Evolutionary conservation across 2,113 vertebrate species (phyloP), one percentile per base, ranked within the genome.

Genomic region (Tor tambroides): DNA sequence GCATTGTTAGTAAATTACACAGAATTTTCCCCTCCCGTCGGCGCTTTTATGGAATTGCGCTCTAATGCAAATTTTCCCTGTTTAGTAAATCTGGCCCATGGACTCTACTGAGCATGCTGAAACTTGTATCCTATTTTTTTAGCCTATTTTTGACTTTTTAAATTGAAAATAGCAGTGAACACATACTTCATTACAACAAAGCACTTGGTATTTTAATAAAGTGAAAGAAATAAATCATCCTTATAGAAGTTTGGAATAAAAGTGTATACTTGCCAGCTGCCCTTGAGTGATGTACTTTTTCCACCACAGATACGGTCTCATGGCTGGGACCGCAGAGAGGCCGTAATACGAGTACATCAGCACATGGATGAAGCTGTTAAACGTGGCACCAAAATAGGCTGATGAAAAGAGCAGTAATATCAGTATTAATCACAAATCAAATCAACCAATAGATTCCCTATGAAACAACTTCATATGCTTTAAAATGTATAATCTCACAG

Each of bases 201-300:
- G 15, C 49, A 49, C 46, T 17, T 4, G 17, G 46, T 49, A 49
- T n/a, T n/a, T n/a, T n/a, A n/a, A n/a, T n/a, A n/a, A n/a, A 15
- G 51, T 28, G 11, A n/a, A n/a, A n/a, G n/a, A n/a, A n/a, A n/a
- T n/a, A n/a, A n/a, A n/a, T n/a, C n/a, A n/a, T 65, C 61, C 61
- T 65, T 65, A 14, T 28, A 65, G 11, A 28, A 15, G 63, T 28
- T 6, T 30, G 63, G n/a, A 65, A 1, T 9, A 17, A 19, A 71
- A 71, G 67, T 1, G 35, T 74, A 21, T 21, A 93, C 97, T 95
- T 93, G 99, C 98, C 96, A 99, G 94, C 93, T 99, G 98, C 9
- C 97, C 95, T 93, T 99, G 98, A 38, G 98, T 99, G 93, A 99
- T 99, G 92, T 99, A 99, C 90, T 96, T 99, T 95, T 99, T 99